These are phyloP conservation scores for Morinoia aosen DNA, from an alignment of 2,888 invertebrate genomes.

Conservation along the genomic window DNA sequence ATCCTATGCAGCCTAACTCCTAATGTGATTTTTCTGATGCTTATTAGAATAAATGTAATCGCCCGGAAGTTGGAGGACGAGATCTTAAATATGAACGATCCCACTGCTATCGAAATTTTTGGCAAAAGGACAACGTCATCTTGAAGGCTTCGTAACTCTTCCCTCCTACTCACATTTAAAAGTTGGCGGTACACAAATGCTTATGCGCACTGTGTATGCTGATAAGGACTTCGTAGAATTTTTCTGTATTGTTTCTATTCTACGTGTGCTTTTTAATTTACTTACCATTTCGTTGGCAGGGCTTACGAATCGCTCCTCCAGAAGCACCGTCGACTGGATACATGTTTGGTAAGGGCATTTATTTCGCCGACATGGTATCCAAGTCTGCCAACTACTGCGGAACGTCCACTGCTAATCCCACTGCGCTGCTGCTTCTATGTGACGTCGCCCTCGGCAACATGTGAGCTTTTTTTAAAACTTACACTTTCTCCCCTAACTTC, in stretches of 20 bases:
- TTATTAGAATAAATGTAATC: too few species aligned
- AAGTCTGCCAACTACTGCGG: conserved; percentile 98
- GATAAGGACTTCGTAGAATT: neutral
- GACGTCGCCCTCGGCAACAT: conserved; percentile 96
- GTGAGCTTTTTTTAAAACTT: conserved; percentile 75
- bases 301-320: conserved; percentile 95
- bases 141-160: too few species aligned
- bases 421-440: conserved; percentile 90
- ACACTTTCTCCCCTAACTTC: neutral
- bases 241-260: neutral
- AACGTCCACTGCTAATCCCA: conserved; percentile 79
- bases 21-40: too few species aligned
- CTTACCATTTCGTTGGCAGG: conserved; percentile 72
- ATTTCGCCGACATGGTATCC: conserved; percentile 98
- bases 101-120: too few species aligned
- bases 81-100: neutral
- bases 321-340: conserved; percentile 93
- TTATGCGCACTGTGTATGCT: neutral
- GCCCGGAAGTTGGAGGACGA: neutral
- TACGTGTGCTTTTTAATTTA: too few species aligned
- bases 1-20: too few species aligned
- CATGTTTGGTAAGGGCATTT: conserved; percentile 99
- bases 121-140: too few species aligned
- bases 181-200: neutral
- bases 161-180: too few species aligned